Percentiles rank a stretch among this genome's conserved stretches.
phyloP scores from a whole-genome alignment of 2,888 invertebrate species.

The Nysson spinosus region DNA sequence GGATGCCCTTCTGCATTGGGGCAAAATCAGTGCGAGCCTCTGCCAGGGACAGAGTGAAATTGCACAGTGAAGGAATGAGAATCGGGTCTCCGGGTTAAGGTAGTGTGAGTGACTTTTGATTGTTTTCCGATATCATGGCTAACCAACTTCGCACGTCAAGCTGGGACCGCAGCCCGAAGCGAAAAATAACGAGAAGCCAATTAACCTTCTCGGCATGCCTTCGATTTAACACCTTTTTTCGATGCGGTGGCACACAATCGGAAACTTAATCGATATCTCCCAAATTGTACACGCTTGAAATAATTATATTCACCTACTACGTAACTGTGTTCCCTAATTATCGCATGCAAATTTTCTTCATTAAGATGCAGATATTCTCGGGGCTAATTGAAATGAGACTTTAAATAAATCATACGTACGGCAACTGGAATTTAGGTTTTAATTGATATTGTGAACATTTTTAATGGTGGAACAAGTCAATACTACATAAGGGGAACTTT shows the following conservation, averaged over 20 bases:
- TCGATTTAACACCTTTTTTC: not conserved
- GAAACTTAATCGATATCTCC: constrained; percentile 18
- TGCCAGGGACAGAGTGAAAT: constrained; percentile 9
- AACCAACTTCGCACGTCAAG: constrained; percentile 36
- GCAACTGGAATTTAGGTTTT: too few relatives aligned
- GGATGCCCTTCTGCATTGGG: constrained; percentile 19
- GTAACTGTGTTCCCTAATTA: constrained; percentile 12
- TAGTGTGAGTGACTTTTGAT: constrained; percentile 48
- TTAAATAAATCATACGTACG: too few relatives aligned
- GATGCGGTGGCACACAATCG: constrained; percentile 5
- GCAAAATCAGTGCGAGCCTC: not conserved
- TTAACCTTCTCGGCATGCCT: constrained; percentile 45
- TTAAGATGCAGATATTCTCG: not conserved
- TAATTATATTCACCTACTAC: not conserved
- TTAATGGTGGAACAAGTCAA: too few relatives aligned
- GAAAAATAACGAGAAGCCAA: constrained; percentile 61
- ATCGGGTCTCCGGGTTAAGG: constrained; percentile 1
- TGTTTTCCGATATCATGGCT: constrained; percentile 63
- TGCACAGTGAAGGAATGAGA: constrained; percentile 20
- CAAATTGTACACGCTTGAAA: not conserved
- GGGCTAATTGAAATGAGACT: too few relatives aligned
- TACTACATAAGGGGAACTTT: too few relatives aligned
- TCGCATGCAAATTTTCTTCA: not conserved
- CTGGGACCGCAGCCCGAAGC: constrained; percentile 12
- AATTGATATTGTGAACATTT: too few relatives aligned